Base-by-base conservation (phyloP, 2,888 invertebrate species). In the Melinaea menophilus region DNA sequence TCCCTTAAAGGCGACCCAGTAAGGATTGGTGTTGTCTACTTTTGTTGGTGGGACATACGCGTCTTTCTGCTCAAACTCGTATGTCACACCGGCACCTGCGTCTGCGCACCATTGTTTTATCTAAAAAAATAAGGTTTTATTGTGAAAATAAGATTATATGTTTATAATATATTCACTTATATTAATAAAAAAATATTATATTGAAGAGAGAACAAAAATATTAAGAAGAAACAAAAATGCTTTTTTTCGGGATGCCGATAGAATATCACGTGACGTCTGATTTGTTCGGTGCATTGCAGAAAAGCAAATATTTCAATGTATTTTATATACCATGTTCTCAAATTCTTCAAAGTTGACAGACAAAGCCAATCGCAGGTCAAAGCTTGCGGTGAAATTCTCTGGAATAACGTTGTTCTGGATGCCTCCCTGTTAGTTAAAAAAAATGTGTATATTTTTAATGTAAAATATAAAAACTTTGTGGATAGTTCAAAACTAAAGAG, bases 391-490 rank as follows among this genome's bases (percentile, higher is more conserved):
- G 66, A 98, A 84, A 75, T 95, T 93, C 37, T 95, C 94, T 0
- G 99, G 98, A 12, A 98, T 93, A 5, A 98, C 96, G 83, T 98
- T 98, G 34, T 93, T 90, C 83, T 98, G 98, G 0, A 97, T 94
- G 1, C 98, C 41, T 5, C 41, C 41, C 41, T 41, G 41, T 41
- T 41, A 9, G 41, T 9, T 9, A 1, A 41, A 41, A 9, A 41
- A 41, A 41, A 41, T 41, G 11, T 41, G 11, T 9, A 41, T 9
- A 2, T 2, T 41, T 41, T 11, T 11, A 2, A 22, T 22, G 22
- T 22, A 22, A 22, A 22, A 22, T 22, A 22, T 22, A 22, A 22
- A 22, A 22, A 22, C 22, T 22, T 22, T 22, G 1, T 22, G 22
- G 22, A 22, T 22, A 22, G 22, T 22, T 22, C 22, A 22, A 22